Conservation (phyloP, 2,888 invertebrate genomes). For the Microplitis deprimator region DNA sequence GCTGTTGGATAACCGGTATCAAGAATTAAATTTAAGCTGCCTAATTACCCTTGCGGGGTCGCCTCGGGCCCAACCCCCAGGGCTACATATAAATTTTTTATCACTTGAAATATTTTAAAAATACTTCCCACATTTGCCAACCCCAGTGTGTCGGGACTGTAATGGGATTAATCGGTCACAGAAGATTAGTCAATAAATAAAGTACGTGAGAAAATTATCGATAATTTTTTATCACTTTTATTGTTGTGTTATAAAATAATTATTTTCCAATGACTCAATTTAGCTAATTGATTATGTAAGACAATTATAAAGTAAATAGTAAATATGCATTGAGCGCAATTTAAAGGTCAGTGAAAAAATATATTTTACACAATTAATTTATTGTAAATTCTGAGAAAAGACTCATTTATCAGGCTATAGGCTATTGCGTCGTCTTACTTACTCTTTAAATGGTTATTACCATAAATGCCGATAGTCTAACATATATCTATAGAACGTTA, state of each 20-base stretch:
- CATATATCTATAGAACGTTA: not conserved
- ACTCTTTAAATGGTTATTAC: not conserved
- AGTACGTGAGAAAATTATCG: not conserved
- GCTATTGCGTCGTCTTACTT: not conserved
- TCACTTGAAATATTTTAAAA: not conserved
- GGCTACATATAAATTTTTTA: constrained; percentile 16
- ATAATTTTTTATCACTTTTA: not conserved
- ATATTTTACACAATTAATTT: not conserved
- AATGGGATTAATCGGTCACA: not conserved
- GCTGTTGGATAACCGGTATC: constrained; percentile 60
- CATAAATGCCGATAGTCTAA: not conserved
- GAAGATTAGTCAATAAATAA: not conserved
- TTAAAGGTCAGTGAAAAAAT: constrained; percentile 3
- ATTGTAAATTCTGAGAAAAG: constrained; percentile 1
- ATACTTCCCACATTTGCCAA: no score
- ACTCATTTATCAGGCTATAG: not conserved
- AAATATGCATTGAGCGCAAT: not conserved
- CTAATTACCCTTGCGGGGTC: constrained; percentile 51
- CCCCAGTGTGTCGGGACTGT: no score
- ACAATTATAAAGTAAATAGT: not conserved
- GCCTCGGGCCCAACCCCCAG: constrained; percentile 49
- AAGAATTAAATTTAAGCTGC: constrained; percentile 54
- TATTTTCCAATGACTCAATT: not conserved
- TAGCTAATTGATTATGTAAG: constrained; percentile 9
- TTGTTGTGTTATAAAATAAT: not conserved